Conservation (phyloP, 2,113 vertebrate species). For the Cyanistes caeruleus region DNA sequence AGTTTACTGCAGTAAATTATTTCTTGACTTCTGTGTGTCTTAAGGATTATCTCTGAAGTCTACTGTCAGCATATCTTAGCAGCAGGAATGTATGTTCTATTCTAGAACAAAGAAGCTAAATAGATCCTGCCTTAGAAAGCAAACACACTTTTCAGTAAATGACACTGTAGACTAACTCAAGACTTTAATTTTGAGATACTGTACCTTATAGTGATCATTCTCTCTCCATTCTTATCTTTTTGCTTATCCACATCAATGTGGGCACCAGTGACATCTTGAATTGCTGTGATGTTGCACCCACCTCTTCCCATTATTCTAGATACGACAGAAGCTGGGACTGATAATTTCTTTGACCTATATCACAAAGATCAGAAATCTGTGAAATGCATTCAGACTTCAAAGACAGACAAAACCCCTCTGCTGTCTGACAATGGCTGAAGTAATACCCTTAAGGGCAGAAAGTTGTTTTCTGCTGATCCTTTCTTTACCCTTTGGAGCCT, state of each 20-base stretch:
- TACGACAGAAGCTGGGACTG: slow-evolving; percentile 96
- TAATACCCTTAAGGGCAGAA: background rate
- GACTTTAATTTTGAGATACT: background rate
- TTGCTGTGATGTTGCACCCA: slow-evolving; percentile 98
- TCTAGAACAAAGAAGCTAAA: background rate
- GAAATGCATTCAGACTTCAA: background rate
- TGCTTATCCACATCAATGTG: slow-evolving; percentile 99
- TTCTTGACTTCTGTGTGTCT: background rate
- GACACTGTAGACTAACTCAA: background rate
- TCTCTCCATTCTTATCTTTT: slow-evolving; percentile 98
- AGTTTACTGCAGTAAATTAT: background rate
- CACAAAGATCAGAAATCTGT: slow-evolving; percentile 49
- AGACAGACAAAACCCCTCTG: background rate
- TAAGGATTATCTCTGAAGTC: background rate
- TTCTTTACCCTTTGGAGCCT: background rate
- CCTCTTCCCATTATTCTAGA: slow-evolving; percentile 99
- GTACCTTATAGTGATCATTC: slow-evolving; percentile 99
- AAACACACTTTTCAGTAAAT: background rate
- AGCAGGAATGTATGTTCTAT: background rate
- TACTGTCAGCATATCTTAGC: background rate
- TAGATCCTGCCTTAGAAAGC: background rate
- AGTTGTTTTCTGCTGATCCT: background rate
- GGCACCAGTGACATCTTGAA: slow-evolving; percentile 97
- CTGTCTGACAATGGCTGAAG: background rate
- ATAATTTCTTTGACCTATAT: slow-evolving; percentile 96